Evolutionary conservation across 2,113 vertebrate genomes (phyloP).

Genomic region (Dromiciops gliroides): DNA sequence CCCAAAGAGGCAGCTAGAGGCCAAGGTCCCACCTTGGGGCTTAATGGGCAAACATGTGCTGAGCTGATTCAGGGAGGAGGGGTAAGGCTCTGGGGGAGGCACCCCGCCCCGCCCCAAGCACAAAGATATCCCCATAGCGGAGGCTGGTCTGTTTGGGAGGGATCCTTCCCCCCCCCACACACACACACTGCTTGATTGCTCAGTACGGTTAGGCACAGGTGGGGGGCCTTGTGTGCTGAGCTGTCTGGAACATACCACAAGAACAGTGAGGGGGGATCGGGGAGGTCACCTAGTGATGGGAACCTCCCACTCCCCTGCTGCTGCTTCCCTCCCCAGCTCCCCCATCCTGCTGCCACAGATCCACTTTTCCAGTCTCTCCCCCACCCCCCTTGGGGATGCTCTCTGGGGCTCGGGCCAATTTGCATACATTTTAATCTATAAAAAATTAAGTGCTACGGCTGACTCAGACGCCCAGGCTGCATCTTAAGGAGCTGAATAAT

Average conservation of each 20-base stretch:
- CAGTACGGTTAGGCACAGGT: slow-evolving; percentile 52
- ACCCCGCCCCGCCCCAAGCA: no score
- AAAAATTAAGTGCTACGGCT: slow-evolving; percentile 87
- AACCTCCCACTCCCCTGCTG: slow-evolving; percentile 73
- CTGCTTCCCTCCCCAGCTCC: slow-evolving; percentile 47
- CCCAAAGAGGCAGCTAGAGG: neutral
- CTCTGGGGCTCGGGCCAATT: slow-evolving; percentile 87
- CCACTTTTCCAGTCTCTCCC: slow-evolving; percentile 82
- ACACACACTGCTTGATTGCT: slow-evolving; percentile 20
- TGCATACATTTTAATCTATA: slow-evolving; percentile 90
- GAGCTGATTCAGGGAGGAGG: neutral
- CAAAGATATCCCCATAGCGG: no score
- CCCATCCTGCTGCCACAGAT: slow-evolving; percentile 64
- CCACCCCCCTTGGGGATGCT: slow-evolving; percentile 84
- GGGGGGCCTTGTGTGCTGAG: slow-evolving; percentile 45
- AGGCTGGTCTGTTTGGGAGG: neutral
- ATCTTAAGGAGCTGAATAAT: slow-evolving; percentile 87
- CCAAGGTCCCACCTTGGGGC: neutral
- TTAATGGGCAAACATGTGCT: neutral
- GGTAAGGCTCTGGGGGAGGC: neutral
- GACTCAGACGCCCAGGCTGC: slow-evolving; percentile 86
- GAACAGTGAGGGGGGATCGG: slow-evolving; percentile 43
- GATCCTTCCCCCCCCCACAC: neutral
- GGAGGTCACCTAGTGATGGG: slow-evolving; percentile 69
- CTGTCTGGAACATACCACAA: slow-evolving; percentile 68